phyloP scores from a whole-genome alignment of 2,797 vertebrate genomes.

The Gorsachius magnificus region DNA sequence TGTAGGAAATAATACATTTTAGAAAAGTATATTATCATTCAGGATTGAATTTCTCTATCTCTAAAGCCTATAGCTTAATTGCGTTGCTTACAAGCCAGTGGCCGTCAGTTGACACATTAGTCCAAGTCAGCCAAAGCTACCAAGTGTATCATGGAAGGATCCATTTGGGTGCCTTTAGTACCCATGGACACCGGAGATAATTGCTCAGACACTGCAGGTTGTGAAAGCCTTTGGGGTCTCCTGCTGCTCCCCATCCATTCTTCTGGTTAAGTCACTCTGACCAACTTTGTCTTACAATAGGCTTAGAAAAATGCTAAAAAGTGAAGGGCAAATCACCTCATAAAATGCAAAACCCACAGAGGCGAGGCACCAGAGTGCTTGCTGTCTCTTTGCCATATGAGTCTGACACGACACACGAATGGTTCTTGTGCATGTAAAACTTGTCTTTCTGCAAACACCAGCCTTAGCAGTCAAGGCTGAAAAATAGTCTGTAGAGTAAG shows the following conservation, averaged over 20 bases:
- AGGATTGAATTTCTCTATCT: neutral
- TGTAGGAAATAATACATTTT: neutral
- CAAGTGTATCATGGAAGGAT: neutral
- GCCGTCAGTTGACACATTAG: neutral
- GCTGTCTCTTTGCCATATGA: neutral
- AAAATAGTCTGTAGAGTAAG: neutral
- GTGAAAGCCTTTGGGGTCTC: neutral
- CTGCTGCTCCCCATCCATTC: neutral
- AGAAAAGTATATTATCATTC: neutral
- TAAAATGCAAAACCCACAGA: neutral
- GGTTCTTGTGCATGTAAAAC: neutral
- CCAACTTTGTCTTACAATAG: neutral
- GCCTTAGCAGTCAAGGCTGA: neutral
- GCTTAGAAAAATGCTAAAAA: neutral
- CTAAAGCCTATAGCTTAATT: neutral
- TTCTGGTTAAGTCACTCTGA: neutral
- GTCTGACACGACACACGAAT: accelerated
- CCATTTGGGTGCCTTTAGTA: neutral
- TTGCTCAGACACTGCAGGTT: neutral
- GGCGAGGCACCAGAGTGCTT: neutral
- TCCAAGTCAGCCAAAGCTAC: neutral
- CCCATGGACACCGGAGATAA: neutral
- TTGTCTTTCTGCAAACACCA: neutral
- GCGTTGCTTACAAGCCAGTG: neutral
- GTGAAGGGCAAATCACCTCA: neutral